phyloP scores from a whole-genome alignment of 64 coral and sea anemone genomes.

The Montipora sp. region DNA sequence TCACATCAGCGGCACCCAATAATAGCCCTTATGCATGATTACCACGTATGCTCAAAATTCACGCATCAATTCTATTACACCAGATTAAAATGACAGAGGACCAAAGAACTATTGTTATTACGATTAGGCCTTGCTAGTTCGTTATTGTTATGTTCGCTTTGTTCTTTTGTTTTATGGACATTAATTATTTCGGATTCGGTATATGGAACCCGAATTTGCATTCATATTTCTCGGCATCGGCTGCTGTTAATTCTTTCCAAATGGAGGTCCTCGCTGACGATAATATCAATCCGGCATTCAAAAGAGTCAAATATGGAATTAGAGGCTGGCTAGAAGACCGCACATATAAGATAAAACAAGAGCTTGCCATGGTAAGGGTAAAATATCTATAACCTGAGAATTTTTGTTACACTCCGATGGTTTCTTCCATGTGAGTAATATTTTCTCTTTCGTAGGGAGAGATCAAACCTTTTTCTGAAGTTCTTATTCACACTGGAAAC shows the following conservation, averaged over 20 bases:
- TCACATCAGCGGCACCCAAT: too few species aligned
- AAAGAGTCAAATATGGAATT: conserved; percentile 54
- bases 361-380: conserved; percentile 43
- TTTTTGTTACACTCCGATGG: neutral
- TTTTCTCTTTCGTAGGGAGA: conserved; percentile 23
- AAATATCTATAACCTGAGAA: neutral
- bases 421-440: neutral
- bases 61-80: too few species aligned
- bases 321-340: conserved; percentile 49
- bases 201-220: too few species aligned
- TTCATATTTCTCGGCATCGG: neutral
- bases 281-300: conserved; percentile 56
- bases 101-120: too few species aligned
- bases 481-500: conserved; percentile 50
- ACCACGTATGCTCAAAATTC: too few species aligned
- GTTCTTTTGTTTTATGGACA: too few species aligned
- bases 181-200: too few species aligned
- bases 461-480: conserved; percentile 57
- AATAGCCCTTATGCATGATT: too few species aligned
- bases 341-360: conserved; percentile 18
- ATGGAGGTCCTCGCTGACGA: conserved; percentile 43
- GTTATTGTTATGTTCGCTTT: too few species aligned
- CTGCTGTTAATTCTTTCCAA: neutral
- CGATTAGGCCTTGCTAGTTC: too few species aligned
- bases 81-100: too few species aligned